Evolutionary conservation across 2,888 invertebrate species (phyloP), one percentile per base, ranked within the genome.

Genomic region (Colostygia pectinataria): DNA sequence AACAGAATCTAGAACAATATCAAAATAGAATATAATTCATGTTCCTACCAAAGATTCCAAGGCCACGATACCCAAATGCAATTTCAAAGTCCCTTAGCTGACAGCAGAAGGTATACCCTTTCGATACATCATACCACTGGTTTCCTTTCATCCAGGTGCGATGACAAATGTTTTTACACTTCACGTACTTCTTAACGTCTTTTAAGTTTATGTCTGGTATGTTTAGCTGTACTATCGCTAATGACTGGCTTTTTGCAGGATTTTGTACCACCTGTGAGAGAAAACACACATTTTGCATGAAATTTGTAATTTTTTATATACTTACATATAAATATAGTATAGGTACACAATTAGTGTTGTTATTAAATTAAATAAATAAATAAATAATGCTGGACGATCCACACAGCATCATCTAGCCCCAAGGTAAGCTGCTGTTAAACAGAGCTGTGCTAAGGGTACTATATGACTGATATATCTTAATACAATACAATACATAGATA

Each of bases 161-260:
- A 1, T 56, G 10, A 46, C 83, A 84, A 1, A 81, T 65, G 28
- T 85, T 78, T 0, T 5, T 39, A 48, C 85, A 85, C 0, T 62
- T 59, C 2, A 71, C 53, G n/a, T 74, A 55, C 0, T 29, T 8
- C 0, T 6, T 1, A 0, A 58, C 68, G 0, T 77, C 65, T 0
- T 32, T 1, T 4, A 29, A 4, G 0, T 46, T 53, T 25, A 83
- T 40, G 9, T 77, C 71, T 0, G 83, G 82, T 18, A 76, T 57
- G 44, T 84, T 84, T 0, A 84, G 51, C 52, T 83, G 80, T 4
- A 85, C 57, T 8, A 85, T 74, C 0, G 75, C 84, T 0, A 85
- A 33, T 0, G 80, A 75, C 4, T 68, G 45, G 2, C 42, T 18
- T 0, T 65, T 58, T 7, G 8, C 23, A 1, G 58, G 61, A 42